These are phyloP conservation scores for Podocnemis expansa DNA, from an alignment of 2,113 vertebrate species.

Conservation along the genomic window DNA sequence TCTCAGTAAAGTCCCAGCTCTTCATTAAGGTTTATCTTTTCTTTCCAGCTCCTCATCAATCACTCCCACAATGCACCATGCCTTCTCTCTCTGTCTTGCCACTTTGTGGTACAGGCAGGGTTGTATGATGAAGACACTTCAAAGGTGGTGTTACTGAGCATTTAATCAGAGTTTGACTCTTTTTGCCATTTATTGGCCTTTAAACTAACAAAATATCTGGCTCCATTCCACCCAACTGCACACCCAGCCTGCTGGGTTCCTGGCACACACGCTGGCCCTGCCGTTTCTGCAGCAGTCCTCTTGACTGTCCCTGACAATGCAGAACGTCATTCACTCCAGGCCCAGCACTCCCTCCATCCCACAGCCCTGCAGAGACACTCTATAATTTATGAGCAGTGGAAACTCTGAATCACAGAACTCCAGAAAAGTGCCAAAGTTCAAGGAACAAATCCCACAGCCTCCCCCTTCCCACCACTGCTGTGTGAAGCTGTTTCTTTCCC, in stretches of 20 bases:
- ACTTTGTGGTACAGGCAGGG: not conserved
- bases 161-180: not conserved
- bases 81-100: not conserved
- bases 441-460: not conserved
- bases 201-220: not conserved
- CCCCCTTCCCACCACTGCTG: not conserved
- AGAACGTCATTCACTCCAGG: not conserved
- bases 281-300: no score
- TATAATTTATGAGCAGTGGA: not conserved
- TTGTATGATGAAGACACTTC: not conserved
- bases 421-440: not conserved
- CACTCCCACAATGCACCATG: not conserved
- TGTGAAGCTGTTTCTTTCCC: not conserved
- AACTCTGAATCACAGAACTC: not conserved
- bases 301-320: not conserved
- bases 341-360: not conserved
- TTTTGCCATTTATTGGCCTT: not conserved
- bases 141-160: not conserved
- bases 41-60: not conserved
- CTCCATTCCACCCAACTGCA: not conserved
- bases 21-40: not conserved
- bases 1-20: not conserved
- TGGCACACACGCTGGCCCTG: not conserved
- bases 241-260: not conserved
- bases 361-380: not conserved